Conservation (phyloP, 2,888 invertebrate genomes). For the Dilophus febrilis region DNA sequence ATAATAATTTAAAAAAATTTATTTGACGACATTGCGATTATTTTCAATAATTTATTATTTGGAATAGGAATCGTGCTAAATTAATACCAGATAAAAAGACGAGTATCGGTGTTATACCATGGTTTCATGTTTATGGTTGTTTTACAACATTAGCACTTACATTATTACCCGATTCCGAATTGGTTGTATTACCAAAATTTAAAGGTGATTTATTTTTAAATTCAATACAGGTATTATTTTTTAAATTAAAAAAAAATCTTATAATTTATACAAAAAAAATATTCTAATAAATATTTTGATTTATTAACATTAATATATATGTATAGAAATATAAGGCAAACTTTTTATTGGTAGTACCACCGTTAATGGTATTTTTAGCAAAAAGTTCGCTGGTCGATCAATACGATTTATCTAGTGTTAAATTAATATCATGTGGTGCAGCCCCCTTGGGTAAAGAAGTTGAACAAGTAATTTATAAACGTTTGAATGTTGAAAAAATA, state of each 20-base stretch:
- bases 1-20: too few relatives aligned
- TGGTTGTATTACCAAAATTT: constrained; percentile 42
- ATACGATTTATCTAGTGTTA: constrained; percentile 56
- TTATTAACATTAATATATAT: too few relatives aligned
- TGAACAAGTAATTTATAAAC: constrained; percentile 34
- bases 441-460: constrained; percentile 63
- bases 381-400: constrained; percentile 62
- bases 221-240: too few relatives aligned
- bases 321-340: too few relatives aligned
- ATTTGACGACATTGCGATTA: too few relatives aligned
- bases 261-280: too few relatives aligned
- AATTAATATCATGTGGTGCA: constrained; percentile 58
- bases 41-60: too few relatives aligned
- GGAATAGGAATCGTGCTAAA: too few relatives aligned
- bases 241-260: too few relatives aligned
- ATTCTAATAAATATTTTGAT: too few relatives aligned
- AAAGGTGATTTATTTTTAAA: constrained; percentile 56
- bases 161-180: too few relatives aligned
- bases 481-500: constrained; percentile 33
- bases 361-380: constrained; percentile 64
- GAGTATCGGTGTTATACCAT: constrained; percentile 38
- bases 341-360: constrained; percentile 47
- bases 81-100: not conserved
- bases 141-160: constrained; percentile 34
- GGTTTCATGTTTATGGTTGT: constrained; percentile 72